These are phyloP conservation scores for Melanerpes formicivorus DNA, from an alignment of 2,113 vertebrate species.

Conservation along the genomic window DNA sequence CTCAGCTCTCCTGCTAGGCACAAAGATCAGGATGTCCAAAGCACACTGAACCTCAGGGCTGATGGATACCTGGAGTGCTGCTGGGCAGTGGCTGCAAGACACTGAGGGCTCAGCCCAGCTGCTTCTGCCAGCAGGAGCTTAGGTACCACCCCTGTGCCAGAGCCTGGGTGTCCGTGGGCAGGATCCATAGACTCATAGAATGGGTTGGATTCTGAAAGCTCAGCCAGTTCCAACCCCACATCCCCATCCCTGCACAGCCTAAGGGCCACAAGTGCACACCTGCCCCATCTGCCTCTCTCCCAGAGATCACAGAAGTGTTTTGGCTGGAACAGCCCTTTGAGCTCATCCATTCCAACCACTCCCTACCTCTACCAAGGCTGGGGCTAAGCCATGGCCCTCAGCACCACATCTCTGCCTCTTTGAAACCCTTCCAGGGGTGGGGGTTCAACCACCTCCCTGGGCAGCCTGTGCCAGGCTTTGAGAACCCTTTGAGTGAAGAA, in stretches of 20 bases:
- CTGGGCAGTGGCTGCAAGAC: not conserved
- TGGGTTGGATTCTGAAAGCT: not conserved
- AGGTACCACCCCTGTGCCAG: not conserved
- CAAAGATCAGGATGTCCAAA: not conserved
- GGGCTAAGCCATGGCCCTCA: no score
- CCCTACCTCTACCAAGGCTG: no score
- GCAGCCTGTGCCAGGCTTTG: no score
- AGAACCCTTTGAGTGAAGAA: no score
- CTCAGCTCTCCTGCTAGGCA: not conserved
- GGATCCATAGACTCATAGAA: not conserved
- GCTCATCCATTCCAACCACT: no score
- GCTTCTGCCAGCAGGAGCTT: not conserved
- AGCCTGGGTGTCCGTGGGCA: not conserved
- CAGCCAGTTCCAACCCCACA: not conserved
- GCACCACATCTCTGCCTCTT: no score
- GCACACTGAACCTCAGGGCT: not conserved
- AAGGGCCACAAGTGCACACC: not conserved
- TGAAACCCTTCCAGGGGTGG: no score
- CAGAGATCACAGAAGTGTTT: not conserved
- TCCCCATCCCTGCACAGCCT: not conserved
- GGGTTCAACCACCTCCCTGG: no score
- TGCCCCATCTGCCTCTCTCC: not conserved
- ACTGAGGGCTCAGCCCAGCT: fast-evolving
- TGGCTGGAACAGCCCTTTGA: no score
- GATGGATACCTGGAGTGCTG: not conserved